Evolutionary conservation across 2,888 invertebrate genomes (phyloP).

Genomic region (Ypsolopha sequella): DNA sequence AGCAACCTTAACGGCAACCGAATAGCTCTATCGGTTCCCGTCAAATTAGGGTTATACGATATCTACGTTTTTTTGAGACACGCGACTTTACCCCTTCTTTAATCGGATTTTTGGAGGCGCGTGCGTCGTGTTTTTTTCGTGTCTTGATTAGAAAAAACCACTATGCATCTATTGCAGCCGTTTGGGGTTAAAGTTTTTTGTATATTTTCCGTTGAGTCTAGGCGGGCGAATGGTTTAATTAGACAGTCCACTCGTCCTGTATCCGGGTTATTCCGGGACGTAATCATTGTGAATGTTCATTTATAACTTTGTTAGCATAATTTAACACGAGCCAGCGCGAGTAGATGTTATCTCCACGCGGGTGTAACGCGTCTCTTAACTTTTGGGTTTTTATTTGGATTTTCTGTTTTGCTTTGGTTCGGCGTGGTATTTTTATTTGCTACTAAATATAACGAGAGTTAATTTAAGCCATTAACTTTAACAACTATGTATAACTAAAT

Average conservation of each 20-base stretch:
- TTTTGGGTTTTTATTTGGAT: not conserved
- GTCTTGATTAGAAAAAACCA: slow-evolving; percentile 41
- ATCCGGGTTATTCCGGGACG: slow-evolving; percentile 15
- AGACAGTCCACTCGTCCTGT: slow-evolving; percentile 24
- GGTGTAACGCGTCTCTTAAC: too few species aligned
- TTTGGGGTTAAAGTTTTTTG: slow-evolving; percentile 53
- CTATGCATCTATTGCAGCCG: slow-evolving; percentile 62
- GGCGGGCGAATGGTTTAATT: slow-evolving; percentile 64
- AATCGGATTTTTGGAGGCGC: slow-evolving; percentile 59
- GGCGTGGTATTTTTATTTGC: too few species aligned
- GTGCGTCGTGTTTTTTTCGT: slow-evolving; percentile 51
- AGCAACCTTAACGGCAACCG: slow-evolving; percentile 44
- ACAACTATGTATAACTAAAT: too few species aligned
- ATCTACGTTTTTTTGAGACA: slow-evolving; percentile 40
- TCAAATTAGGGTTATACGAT: slow-evolving; percentile 60
- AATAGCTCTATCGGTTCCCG: slow-evolving; percentile 64
- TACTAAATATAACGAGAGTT: too few species aligned
- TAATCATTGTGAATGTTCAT: slow-evolving; percentile 40
- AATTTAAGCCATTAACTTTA: too few species aligned
- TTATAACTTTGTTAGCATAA: slow-evolving; percentile 51
- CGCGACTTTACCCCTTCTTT: slow-evolving; percentile 63
- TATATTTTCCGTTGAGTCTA: slow-evolving; percentile 38
- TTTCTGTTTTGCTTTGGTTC: too few species aligned
- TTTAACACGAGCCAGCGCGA: slow-evolving; percentile 33
- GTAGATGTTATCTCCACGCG: slow-evolving; percentile 25